These are phyloP conservation scores for Merops nubicus DNA, from an alignment of 2,113 vertebrate genomes.

Conservation along the genomic window DNA sequence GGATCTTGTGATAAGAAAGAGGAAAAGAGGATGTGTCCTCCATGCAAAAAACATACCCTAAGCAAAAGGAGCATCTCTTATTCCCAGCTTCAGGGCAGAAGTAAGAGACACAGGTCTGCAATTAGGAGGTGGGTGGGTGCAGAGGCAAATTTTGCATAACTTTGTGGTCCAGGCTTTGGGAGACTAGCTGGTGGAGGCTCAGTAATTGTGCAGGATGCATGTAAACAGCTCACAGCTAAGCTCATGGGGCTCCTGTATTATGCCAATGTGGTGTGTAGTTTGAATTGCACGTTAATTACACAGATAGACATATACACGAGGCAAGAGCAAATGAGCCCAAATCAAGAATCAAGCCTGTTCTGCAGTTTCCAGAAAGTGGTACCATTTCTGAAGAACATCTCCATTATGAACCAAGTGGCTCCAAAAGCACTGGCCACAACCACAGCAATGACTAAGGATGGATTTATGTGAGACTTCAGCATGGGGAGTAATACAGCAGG, in stretches of 20 bases:
- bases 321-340: not conserved
- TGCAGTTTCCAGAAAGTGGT: not conserved
- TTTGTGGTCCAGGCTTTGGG: not conserved
- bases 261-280: fast-evolving
- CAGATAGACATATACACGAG: fast-evolving
- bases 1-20: not conserved
- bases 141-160: not conserved
- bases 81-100: not conserved
- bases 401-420: not conserved
- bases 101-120: not conserved
- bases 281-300: not conserved
- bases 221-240: not conserved
- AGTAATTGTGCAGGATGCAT: not conserved
- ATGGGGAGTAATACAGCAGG: fast-evolving
- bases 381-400: not conserved
- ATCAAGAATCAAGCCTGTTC: not conserved
- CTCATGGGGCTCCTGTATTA: fast-evolving
- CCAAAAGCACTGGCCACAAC: not conserved
- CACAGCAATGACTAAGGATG: fast-evolving
- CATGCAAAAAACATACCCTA: not conserved
- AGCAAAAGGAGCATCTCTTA: not conserved
- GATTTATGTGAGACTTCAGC: not conserved
- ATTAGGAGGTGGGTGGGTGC: not conserved
- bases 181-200: not conserved
- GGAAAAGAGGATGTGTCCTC: not conserved